Conservation (phyloP, 2,797 vertebrate species). For the Siniperca obscura region DNA sequence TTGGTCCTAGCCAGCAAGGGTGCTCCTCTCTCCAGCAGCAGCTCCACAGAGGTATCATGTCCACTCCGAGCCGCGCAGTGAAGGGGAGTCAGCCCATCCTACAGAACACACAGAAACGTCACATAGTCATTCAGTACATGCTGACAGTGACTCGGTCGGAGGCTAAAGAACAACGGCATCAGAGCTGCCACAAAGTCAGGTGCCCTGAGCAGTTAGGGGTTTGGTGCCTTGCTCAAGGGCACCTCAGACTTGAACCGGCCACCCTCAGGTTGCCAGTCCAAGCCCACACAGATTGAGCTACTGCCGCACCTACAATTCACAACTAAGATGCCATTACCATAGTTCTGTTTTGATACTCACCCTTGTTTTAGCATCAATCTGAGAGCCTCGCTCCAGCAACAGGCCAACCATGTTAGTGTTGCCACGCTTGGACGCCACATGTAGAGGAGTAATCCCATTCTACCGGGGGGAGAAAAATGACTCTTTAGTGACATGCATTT, state of each 20-base stretch:
- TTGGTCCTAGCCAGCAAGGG: constrained; percentile 97
- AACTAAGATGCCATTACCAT: background rate
- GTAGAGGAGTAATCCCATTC: constrained; percentile 98
- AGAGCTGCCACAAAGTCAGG: too few species aligned
- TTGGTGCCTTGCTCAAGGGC: too few species aligned
- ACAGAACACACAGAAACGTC: constrained; percentile 27
- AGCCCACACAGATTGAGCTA: too few species aligned
- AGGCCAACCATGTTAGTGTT: constrained; percentile 99
- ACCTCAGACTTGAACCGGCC: too few species aligned
- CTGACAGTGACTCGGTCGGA: background rate
- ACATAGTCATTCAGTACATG: background rate
- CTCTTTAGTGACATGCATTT: background rate
- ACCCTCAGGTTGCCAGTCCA: too few species aligned
- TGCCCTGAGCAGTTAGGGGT: too few species aligned
- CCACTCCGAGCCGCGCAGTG: constrained; percentile 98
- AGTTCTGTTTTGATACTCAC: constrained; percentile 81
- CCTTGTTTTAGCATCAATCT: constrained; percentile 98
- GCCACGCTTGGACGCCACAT: constrained; percentile 98
- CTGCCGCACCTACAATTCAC: too few species aligned
- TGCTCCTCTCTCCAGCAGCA: constrained; percentile 94
- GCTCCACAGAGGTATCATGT: constrained; percentile 93
- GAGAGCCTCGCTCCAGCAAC: constrained; percentile 93
- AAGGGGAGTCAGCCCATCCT: constrained; percentile 97
- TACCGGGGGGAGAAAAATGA: constrained; percentile 59
- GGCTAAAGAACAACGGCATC: background rate